Base-by-base conservation (phyloP, 2,888 invertebrate species). In the Drosophila kanekoi region DNA sequence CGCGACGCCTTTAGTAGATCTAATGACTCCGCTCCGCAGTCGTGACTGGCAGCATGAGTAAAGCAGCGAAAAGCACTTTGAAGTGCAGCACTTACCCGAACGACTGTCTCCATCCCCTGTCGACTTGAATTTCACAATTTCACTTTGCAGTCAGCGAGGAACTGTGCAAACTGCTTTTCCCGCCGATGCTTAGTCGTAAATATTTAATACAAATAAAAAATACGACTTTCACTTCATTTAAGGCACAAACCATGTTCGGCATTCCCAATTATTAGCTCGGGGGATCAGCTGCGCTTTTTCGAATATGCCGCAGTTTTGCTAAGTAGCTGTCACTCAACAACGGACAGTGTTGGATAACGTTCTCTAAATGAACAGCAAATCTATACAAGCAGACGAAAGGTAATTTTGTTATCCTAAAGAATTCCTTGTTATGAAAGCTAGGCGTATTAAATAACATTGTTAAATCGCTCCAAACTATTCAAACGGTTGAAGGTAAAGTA, bases 161-260 rank as follows among this genome's bases (percentile, higher is more conserved):
- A 8, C 69, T 73, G 72, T 63, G 71, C 51, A 78, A 71, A 71
- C 78, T 81, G 67, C 62, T 69, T 81, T 81, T 79, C 35, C 64
- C 58, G 60, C 65, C 67, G 54, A 53, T 67, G 79, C 53, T 64
- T 54, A 76, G 56, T 68, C 69, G 77, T 83, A 72, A 83, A 83
- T 83, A 79, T 85, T 83, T 83, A 77, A 87, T 83, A 74, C 44
- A 72, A 82, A 82, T 87, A 83, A 87, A 28, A 79, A 79, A 62
- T 81, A 77, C 88, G 77, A 81, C 85, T 72, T 87, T 81, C 88
- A 79, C 82, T 87, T 81, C 71, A 71, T 73, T 73, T 82, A 68
- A 79, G 74, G 70, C 67, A 23, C 45, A 73, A 85, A 77, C 62
- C 62, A 60, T 67, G 75, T 75, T 69, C 59, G 23, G 51, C 35